Evolutionary conservation across 1,140 invertebrate species (phyloP), one percentile per base, ranked within the genome.

Genomic region (Habropoda laboriosa): DNA sequence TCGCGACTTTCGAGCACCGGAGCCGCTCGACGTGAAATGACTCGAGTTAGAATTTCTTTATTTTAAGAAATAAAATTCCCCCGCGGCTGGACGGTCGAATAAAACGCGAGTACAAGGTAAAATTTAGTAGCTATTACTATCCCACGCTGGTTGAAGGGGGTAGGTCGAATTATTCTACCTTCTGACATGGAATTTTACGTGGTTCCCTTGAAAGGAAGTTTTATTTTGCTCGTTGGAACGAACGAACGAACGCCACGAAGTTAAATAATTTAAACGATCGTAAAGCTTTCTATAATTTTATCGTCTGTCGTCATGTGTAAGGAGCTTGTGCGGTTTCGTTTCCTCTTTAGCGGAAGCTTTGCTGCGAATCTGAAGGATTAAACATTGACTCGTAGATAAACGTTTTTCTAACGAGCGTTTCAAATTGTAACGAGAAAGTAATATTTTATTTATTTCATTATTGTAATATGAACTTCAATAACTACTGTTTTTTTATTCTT

Each of bases 251-350:
- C 2, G 13, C 63, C 18, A 8, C 16, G 3, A 45, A 45, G 1
- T n/a, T 63, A 61, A 51, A 49, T 49, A 73, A 73, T 73, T 73
- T 30, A 47, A 16, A 24, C 2, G 42, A 42, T n/a, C 21, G 21
- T 73, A n/a, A 63, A 51, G 8, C 16, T 61, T 51, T 61, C 7
- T 73, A 73, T 27, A 63, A 73, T 73, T 73, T 73, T 63, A 73
- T 51, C 27, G 55, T 24, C 53, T 35, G 57, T 32, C 32, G 70
- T 45, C 53, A 21, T 12, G 27, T 30, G 3, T 40, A 21, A 30
- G 7, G 16, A 10, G 38, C 38, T 18, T 27, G 24, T 42, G 16
- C 18, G 3, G 8, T 32, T 13, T 42, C 18, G 49, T 42, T 3
- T 45, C 12, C 6, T 64, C 24, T 10, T 40, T 8, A 24, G 12